Base-by-base conservation (phyloP, 2,113 vertebrate species). In the Ochotona princeps region DNA sequence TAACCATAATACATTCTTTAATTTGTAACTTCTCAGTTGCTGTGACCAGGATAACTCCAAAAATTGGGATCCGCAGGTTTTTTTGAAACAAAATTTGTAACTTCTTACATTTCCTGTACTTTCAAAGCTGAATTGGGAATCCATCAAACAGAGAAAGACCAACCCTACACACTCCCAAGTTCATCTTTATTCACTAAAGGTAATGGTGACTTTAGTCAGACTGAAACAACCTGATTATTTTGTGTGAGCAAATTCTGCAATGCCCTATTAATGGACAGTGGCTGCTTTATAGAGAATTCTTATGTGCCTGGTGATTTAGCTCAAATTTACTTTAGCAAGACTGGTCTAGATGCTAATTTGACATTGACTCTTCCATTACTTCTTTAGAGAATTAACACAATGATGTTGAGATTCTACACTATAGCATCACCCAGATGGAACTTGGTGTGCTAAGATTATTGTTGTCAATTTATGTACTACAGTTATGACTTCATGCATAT, bases 381-480 rank as follows among this genome's bases (percentile, higher is more conserved):
- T 92, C 74, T 91, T 87, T 67, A 91, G 75, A 87, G 44, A 78
- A 70, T 74, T 92, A 91, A 54, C 69, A 74, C n/a, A 85, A 57
- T 65, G 38, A 73, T 73, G 18, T 61, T 51, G 65, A 91, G 78
- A 89, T 51, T 73, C 76, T 28, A 49, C 76, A 63, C 32, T 44
- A 87, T 84, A 88, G 87, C 35, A 78, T 84, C 54, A 78, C 49
- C 83, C 95, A 63, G 84, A n/a, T 73, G 70, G 32, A 49, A 51
- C 63, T 92, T 86, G 18, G 69, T 94, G 38, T 85, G 51, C 60
- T 66, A 32, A 80, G 93, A 30, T 80, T 93, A 79, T 67, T 69
- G 7, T 51, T 82, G 35, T 67, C 81, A 83, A 72, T 75, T 88
- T 21, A 57, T 30, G 73, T 84, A 87, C 76, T 65, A 60, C 32